Evolutionary conservation across 1,140 invertebrate species (phyloP), one percentile per base, ranked within the genome.

Genomic region (Reticulitermes speratus): DNA sequence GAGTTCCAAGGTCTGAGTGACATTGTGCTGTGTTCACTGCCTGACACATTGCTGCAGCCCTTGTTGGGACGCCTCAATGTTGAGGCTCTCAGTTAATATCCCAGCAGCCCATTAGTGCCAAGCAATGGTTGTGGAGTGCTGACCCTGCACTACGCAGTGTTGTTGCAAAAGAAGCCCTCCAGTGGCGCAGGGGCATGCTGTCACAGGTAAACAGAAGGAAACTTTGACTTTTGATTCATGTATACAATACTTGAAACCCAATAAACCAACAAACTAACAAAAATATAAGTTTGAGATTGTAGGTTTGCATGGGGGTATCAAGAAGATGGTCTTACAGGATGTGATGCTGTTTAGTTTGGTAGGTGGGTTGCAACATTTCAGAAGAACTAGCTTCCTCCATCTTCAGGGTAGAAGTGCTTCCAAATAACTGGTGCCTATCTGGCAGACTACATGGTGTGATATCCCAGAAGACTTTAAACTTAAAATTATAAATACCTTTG

Each of bases 131-230:
- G 84, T 93, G 94, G 88, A 92, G 93, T 83, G 95, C 96, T 55
- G 95, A 96, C 89, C 94, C 96, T 32, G 95, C 95, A 6, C 90
- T 97, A 82, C 93, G 95, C 88, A 94, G 94, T 88, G 96, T 97
- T 3, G 96, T 97, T 82, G 95, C 95, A 59, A 97, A 97, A 91
- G 96, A 97, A 91, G 96, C 96, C 25, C 89, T 97, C n/a, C 96
- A 96, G 87, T 97, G 95, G 93, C 94, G 95, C 88, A 94, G 94
- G 89, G 93, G 93, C 84, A 89, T 85, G 81, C 90, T 94, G 55
- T 94, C 93, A 44, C 94, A 95, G 92, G 94, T 94, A 45, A 87
- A 75, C 25, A n/a, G 65, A 65, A 65, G 21, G 8, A n/a, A 65
- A 65, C 9, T 48, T 48, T 82, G 14, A 82, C 19, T 14, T 44